These are phyloP conservation scores for Rhagonycha fulva DNA, from an alignment of 2,888 invertebrate species.

Conservation along the genomic window DNA sequence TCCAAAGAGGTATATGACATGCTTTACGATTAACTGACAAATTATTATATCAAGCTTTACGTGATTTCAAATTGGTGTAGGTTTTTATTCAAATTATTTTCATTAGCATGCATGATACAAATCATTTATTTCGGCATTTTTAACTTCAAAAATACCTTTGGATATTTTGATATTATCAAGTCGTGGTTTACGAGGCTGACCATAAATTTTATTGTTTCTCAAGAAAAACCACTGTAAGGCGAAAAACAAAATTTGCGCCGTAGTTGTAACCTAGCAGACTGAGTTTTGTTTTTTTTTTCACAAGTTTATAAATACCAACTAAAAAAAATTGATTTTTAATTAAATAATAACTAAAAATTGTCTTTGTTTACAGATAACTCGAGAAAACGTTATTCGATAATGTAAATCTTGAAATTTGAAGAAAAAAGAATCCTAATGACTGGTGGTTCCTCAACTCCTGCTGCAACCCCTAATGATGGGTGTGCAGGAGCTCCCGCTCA, in stretches of 20 bases:
- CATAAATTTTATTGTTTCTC: not conserved
- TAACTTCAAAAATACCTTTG: not conserved
- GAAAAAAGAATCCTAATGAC: slow-evolving; percentile 18
- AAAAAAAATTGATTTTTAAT: too few species aligned
- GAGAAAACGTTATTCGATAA: not conserved
- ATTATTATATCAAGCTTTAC: not conserved
- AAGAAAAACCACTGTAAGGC: too few species aligned
- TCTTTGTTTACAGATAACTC: not conserved
- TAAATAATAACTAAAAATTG: not conserved
- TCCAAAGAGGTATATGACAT: not conserved
- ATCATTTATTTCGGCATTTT: not conserved
- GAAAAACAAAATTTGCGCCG: not conserved
- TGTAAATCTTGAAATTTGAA: not conserved
- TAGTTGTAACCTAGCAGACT: too few species aligned
- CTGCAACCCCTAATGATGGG: slow-evolving; percentile 16
- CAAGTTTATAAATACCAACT: too few species aligned
- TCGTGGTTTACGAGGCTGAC: not conserved
- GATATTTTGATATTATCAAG: not conserved
- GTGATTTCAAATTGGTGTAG: not conserved
- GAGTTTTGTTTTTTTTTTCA: too few species aligned
- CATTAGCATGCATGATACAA: not conserved
- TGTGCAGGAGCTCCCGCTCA: slow-evolving; percentile 35
- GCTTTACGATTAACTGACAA: not conserved
- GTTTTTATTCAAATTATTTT: not conserved
- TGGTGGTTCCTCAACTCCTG: slow-evolving; percentile 12